Percentiles rank a stretch among this genome's conserved stretches.
Conservation (phyloP, 1,140 invertebrate species). For the Caenorhabditis inopinata region DNA sequence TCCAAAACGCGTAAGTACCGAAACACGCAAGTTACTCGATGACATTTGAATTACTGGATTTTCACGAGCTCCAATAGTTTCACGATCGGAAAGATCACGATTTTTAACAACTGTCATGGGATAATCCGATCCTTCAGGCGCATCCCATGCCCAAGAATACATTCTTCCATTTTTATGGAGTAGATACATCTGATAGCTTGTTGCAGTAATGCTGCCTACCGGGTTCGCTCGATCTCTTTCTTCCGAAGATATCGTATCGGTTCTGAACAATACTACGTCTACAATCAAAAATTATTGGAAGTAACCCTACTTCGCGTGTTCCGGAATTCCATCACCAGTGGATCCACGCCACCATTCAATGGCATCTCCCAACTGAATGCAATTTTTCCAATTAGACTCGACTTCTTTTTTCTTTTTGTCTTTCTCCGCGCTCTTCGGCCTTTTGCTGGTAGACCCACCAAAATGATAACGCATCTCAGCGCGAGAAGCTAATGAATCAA, state of each 20-base stretch:
- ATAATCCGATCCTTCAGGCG: neutral
- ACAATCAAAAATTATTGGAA: too few species aligned
- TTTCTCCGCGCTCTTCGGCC: neutral
- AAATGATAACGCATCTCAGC: neutral
- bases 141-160: neutral
- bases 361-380: neutral
- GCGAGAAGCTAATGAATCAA: constrained; percentile 3
- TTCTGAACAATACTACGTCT: neutral
- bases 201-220: neutral
- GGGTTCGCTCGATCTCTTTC: neutral
- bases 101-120: neutral
- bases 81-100: neutral
- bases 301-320: neutral
- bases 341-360: neutral
- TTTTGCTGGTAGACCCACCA: neutral
- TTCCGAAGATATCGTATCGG: neutral
- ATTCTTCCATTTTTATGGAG: constrained; percentile 1
- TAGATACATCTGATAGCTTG: constrained; percentile 9
- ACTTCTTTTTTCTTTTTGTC: constrained; percentile 6
- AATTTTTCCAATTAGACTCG: neutral
- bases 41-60: constrained; percentile 6
- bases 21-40: neutral
- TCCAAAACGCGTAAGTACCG: neutral
- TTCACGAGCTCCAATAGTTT: neutral
- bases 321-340: neutral